A percentile compares a stretch with the other conserved stretches of the same genome.
phyloP scores from a whole-genome alignment of 2,797 vertebrate species.

The Crocidura indochinensis region DNA sequence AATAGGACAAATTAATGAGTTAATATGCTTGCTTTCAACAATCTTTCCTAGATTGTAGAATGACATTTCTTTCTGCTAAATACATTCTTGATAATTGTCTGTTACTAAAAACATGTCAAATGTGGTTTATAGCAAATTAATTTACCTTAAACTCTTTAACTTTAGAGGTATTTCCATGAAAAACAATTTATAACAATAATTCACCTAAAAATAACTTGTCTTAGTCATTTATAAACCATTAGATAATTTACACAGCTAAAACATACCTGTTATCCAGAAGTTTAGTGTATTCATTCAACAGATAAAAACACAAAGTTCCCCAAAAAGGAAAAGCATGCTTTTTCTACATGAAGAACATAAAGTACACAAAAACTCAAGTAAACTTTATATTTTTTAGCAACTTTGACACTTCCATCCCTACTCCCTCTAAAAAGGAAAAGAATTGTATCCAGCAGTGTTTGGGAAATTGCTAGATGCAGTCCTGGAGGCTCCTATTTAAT shows the following conservation, averaged over 20 bases:
- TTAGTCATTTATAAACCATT: not conserved
- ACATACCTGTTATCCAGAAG: not conserved
- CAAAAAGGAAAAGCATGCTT: not conserved
- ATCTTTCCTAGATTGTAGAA: constrained; percentile 8
- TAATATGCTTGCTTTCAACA: constrained; percentile 20
- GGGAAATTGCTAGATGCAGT: too few relatives aligned
- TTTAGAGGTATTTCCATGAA: not conserved
- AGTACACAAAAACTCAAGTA: too few relatives aligned
- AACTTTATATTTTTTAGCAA: constrained; percentile 38
- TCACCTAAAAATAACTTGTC: not conserved
- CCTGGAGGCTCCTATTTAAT: too few relatives aligned
- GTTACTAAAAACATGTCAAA: constrained; percentile 17
- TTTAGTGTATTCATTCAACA: constrained; percentile 11
- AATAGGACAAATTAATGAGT: constrained; percentile 9
- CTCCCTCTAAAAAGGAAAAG: not conserved
- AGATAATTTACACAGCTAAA: not conserved
- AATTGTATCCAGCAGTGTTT: not conserved
- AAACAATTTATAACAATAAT: constrained; percentile 50
- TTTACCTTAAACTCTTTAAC: constrained; percentile 15
- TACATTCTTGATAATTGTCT: constrained; percentile 16
- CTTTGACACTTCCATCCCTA: too few relatives aligned
- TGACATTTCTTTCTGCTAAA: constrained; percentile 11
- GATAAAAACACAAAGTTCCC: constrained; percentile 8
- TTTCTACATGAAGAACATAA: not conserved
- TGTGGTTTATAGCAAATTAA: not conserved